These are phyloP conservation scores for Chalcosyrphus nemorum DNA, from an alignment of 2,888 invertebrate genomes.

Conservation along the genomic window DNA sequence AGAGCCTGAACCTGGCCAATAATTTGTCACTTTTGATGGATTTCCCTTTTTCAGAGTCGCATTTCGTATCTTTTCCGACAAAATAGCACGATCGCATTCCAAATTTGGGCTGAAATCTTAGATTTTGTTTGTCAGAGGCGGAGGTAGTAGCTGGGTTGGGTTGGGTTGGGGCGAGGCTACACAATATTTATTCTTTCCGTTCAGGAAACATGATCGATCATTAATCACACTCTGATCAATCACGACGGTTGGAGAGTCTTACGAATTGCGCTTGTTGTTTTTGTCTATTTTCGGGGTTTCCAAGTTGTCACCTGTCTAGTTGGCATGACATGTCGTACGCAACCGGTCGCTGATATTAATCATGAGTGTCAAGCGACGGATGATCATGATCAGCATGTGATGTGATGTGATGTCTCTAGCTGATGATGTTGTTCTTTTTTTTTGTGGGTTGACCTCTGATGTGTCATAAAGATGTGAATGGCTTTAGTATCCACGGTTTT, in stretches of 20 bases:
- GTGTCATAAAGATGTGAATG: slow-evolving; percentile 64
- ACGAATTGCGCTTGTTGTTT: background rate
- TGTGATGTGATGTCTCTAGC: slow-evolving; percentile 21
- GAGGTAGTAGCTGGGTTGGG: slow-evolving; percentile 18
- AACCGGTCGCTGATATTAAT: slow-evolving; percentile 70
- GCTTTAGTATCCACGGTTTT: slow-evolving; percentile 14
- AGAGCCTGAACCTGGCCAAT: slow-evolving; percentile 33
- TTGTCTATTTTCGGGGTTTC: slow-evolving; percentile 39
- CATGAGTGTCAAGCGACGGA: slow-evolving; percentile 50
- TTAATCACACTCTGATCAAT: slow-evolving; percentile 69
- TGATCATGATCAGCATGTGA: slow-evolving; percentile 52
- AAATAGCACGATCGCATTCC: slow-evolving; percentile 42
- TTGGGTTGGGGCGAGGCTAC: slow-evolving; percentile 53
- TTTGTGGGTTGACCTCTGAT: slow-evolving; percentile 46
- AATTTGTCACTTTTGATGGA: slow-evolving; percentile 70
- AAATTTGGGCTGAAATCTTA: slow-evolving; percentile 33
- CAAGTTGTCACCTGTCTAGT: slow-evolving; percentile 67
- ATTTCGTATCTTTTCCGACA: slow-evolving; percentile 7
- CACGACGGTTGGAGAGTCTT: slow-evolving; percentile 28
- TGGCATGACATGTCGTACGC: slow-evolving; percentile 58
- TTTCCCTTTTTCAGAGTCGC: slow-evolving; percentile 27
- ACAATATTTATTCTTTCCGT: slow-evolving; percentile 24
- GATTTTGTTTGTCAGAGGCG: slow-evolving; percentile 18
- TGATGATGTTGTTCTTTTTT: slow-evolving; percentile 43
- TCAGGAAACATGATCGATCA: slow-evolving; percentile 67